These are phyloP conservation scores for Cephalopachus bancanus DNA, from an alignment of 2,797 vertebrate genomes.

Conservation along the genomic window DNA sequence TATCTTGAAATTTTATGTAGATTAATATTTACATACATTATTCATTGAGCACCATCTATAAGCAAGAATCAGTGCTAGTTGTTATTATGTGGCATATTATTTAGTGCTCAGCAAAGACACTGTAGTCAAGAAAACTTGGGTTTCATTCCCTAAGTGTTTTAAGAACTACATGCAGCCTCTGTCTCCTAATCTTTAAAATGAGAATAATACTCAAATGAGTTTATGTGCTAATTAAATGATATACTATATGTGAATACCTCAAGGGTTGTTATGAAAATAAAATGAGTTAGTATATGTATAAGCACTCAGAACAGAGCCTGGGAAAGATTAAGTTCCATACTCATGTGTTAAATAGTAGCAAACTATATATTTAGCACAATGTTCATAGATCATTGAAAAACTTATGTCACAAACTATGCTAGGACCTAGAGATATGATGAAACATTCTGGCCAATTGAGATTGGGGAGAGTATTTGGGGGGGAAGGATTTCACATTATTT, in stretches of 20 bases:
- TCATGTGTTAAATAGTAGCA: neutral
- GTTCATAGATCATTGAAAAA: neutral
- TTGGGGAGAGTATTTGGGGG: neutral
- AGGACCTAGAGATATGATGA: neutral
- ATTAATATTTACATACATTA: neutral
- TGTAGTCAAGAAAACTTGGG: neutral
- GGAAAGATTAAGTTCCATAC: neutral
- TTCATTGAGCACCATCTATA: neutral
- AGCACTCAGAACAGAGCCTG: neutral
- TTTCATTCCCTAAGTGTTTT: neutral
- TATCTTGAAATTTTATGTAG: slow-evolving; percentile 24
- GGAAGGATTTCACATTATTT: neutral
- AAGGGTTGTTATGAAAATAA: neutral
- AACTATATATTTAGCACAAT: neutral
- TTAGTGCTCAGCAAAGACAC: neutral
- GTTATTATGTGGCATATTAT: neutral
- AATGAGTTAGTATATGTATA: neutral
- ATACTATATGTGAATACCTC: neutral
- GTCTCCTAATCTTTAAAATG: neutral
- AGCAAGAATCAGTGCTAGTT: neutral
- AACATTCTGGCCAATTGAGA: neutral
- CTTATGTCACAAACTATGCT: neutral
- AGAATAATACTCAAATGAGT: neutral
- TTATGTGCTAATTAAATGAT: slow-evolving; percentile 37
- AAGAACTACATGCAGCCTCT: neutral